These are phyloP conservation scores for Sebastes fasciatus DNA, from an alignment of 2,113 vertebrate genomes.

Conservation along the genomic window DNA sequence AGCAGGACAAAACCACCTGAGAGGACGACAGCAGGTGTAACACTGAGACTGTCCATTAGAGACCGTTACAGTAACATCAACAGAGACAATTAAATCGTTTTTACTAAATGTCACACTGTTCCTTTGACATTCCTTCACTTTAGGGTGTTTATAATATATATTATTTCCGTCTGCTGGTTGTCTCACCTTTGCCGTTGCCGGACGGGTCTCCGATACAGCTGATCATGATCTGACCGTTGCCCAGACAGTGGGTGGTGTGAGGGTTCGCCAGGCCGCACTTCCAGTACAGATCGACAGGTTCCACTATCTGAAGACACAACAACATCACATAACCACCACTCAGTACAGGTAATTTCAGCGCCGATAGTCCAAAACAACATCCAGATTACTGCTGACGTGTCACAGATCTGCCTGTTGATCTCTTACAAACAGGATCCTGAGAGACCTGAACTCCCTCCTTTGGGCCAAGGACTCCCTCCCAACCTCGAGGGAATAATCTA, in stretches of 20 bases:
- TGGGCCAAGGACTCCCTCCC: too few relatives aligned
- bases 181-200: conserved; percentile 91
- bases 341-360: too few relatives aligned
- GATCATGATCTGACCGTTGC: conserved; percentile 92
- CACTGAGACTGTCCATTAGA: background rate
- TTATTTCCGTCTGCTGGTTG: background rate
- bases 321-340: background rate
- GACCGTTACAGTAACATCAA: background rate
- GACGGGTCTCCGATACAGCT: conserved; percentile 90
- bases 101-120: background rate
- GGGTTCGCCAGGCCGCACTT: conserved; percentile 87
- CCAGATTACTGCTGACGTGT: too few relatives aligned
- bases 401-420: too few relatives aligned
- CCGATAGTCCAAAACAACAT: too few relatives aligned
- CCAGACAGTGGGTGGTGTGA: conserved; percentile 94
- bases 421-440: too few relatives aligned
- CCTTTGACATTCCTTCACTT: background rate
- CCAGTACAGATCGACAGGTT: conserved; percentile 87
- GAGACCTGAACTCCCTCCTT: too few relatives aligned
- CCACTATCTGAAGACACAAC: conserved; percentile 83
- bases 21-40: background rate
- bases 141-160: background rate
- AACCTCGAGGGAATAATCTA: too few relatives aligned
- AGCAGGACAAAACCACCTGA: conserved; percentile 91
- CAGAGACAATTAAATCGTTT: background rate